Conservation (phyloP, 2,113 vertebrate genomes). For the Myotis davidii region DNA sequence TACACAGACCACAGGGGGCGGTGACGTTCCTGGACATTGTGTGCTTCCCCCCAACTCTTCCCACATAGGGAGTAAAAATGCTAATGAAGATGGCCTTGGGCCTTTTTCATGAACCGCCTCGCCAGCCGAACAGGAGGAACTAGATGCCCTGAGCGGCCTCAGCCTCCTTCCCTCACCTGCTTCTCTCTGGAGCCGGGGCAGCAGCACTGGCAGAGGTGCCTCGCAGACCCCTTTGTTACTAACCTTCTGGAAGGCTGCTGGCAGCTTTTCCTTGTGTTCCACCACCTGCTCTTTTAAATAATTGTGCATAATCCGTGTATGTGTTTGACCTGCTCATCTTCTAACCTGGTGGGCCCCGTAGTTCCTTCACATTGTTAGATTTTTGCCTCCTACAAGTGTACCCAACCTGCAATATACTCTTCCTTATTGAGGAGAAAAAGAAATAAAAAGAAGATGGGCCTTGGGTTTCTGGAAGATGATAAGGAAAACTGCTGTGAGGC, state of each 20-base stretch:
- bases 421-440: constrained; percentile 36
- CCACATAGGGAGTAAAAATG: neutral
- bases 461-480: constrained; percentile 37
- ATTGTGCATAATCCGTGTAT: constrained; percentile 1
- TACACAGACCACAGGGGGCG: neutral
- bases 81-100: too few relatives aligned
- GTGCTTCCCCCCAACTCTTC: neutral
- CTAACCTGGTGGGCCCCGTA: neutral
- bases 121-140: too few relatives aligned
- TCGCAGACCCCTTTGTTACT: too few relatives aligned
- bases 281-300: too few relatives aligned
- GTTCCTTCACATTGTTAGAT: constrained; percentile 53
- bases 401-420: constrained; percentile 72
- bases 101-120: too few relatives aligned
- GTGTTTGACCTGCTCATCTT: constrained; percentile 56
- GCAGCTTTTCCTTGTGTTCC: too few relatives aligned
- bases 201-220: too few relatives aligned
- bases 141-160: too few relatives aligned
- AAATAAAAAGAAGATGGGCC: neutral
- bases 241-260: too few relatives aligned
- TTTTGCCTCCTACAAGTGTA: constrained; percentile 47
- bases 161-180: too few relatives aligned
- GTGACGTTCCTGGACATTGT: neutral
- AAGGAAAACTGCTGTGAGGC: constrained; percentile 66
- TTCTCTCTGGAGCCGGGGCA: too few relatives aligned